Percentiles rank a stretch among this genome's conserved stretches.
Evolutionary conservation across 1,140 invertebrate genomes (phyloP).

Genomic region (Eupristina koningsbergeri): DNA sequence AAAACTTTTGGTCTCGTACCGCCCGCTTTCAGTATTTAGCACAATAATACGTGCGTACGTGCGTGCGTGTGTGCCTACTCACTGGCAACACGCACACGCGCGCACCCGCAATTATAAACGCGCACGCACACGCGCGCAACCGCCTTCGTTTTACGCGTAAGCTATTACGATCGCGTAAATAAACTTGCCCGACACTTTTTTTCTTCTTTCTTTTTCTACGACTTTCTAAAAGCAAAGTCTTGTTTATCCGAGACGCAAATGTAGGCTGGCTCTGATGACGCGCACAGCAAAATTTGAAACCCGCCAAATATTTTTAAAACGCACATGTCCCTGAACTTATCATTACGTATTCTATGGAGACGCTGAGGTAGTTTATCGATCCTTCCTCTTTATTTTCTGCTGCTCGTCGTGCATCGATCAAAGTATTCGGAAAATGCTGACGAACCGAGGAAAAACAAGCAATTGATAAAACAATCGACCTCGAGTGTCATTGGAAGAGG

Average conservation of each 20-base stretch:
- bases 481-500: too few relatives aligned
- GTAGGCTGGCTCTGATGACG: background rate
- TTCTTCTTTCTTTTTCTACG: too few relatives aligned
- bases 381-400: constrained; percentile 21
- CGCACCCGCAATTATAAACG: too few relatives aligned
- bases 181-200: too few relatives aligned
- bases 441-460: background rate
- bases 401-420: background rate
- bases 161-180: too few relatives aligned
- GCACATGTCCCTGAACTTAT: background rate
- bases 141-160: too few relatives aligned
- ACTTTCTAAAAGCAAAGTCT: background rate
- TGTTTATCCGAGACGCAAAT: background rate
- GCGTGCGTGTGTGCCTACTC: too few relatives aligned
- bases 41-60: too few relatives aligned
- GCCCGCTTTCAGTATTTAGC: too few relatives aligned
- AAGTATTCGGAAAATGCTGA: background rate
- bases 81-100: too few relatives aligned
- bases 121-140: too few relatives aligned
- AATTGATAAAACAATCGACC: background rate
- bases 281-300: background rate
- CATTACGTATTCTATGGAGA: constrained; percentile 28
- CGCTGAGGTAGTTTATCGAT: constrained; percentile 24
- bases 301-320: constrained; percentile 32
- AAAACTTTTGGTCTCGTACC: too few relatives aligned